Evolutionary conservation across 2,797 vertebrate genomes (phyloP), one percentile per base, ranked within the genome.

Genomic region (Psittacula echo): DNA sequence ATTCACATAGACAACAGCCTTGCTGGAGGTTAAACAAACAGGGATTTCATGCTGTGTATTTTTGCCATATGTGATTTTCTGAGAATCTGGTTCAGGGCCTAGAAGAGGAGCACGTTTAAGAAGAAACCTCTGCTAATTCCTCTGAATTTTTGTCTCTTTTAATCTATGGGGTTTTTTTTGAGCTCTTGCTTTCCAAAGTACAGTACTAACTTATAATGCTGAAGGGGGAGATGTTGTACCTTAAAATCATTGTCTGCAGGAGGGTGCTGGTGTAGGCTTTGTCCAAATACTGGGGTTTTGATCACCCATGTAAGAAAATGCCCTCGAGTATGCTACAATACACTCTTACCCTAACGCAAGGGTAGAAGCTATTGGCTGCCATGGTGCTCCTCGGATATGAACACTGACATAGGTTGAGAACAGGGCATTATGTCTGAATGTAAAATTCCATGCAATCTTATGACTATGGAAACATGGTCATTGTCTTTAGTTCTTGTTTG

Each of bases 401-500:
- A 5, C 2, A 6, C 61, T 29, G 27, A 32, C 27, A 2, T 5
- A 37, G 29, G 3, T 2, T 71, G 71, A 34, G 58, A 85, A 9
- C 2, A 61, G 78, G 62, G 26, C 24, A 1, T 80, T 13, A 6
- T 41, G 10, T 32, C 66, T 64, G 54, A 84, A 48, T 39, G 30
- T 4, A 27, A 78, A 62, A 48, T 47, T 37, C 30, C 21, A 0
- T 66, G n/a, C 62, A 24, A 17, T 23, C 19, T 62, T 34, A 14
- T 50, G 29, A 22, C 48, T 42, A 0, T 42, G 21, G 26, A 53
- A 65, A 41, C 42, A 6, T 0, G 5, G 45, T 56, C 11, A 2
- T 50, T 72, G 34, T 60, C 72, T 14, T 68, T 12, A 45, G 75
- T 15, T 77, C 54, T 79, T 67, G 23, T 50, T 79, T 68, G 65